phyloP scores from a whole-genome alignment of 2,113 vertebrate species.

The Rhynchomys soricoides region DNA sequence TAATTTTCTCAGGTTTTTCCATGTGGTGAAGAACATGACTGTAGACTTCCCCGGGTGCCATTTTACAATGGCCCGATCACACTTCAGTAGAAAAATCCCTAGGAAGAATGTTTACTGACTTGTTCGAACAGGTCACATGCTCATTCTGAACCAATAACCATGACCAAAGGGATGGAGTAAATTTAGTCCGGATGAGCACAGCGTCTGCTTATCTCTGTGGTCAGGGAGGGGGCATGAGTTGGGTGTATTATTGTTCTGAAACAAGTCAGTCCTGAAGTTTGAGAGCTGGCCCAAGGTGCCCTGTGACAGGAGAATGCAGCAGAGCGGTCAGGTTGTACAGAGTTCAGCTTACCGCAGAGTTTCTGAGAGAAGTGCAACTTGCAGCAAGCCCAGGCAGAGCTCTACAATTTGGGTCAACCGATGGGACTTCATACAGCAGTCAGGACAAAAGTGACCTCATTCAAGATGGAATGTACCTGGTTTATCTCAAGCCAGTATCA shows the following conservation, averaged over 20 bases:
- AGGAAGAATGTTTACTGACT: not conserved
- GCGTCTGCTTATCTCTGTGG: not conserved
- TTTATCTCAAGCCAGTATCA: constrained; percentile 29
- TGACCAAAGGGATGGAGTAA: not conserved
- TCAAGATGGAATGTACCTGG: not conserved
- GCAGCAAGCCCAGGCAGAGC: not conserved
- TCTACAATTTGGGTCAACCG: not conserved
- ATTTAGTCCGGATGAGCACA: not conserved
- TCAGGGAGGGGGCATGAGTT: not conserved
- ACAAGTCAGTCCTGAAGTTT: not conserved
- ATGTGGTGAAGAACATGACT: not conserved
- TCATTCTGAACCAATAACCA: not conserved
- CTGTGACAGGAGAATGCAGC: not conserved
- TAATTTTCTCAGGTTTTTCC: not conserved
- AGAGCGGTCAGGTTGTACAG: not conserved
- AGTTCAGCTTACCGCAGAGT: not conserved
- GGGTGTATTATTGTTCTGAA: not conserved
- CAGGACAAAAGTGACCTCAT: not conserved
- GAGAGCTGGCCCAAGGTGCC: not conserved
- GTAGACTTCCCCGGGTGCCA: not conserved
- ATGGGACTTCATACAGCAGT: not conserved
- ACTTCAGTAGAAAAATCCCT: not conserved
- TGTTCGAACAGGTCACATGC: not conserved
- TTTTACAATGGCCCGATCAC: not conserved
- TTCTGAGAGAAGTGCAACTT: not conserved